Conservation (phyloP, 2,113 vertebrate species). For the Ovibos moschatus region DNA sequence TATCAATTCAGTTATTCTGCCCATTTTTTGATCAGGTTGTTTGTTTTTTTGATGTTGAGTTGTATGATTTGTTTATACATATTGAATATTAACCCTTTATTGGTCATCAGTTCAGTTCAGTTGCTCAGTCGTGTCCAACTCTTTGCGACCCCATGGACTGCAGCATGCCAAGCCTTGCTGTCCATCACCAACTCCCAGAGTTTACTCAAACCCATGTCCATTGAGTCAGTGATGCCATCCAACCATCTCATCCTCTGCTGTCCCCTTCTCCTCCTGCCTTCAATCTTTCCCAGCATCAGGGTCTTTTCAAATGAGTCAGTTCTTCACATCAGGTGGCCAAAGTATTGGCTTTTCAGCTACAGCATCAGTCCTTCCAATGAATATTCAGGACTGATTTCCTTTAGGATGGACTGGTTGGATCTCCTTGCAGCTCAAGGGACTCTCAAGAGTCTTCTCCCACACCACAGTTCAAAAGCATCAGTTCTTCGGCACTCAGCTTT, state of each 20-base stretch:
- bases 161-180: neutral
- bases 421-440: neutral
- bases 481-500: fast-evolving
- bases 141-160: neutral
- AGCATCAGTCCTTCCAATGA: neutral
- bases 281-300: neutral
- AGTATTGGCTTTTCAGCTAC: fast-evolving
- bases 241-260: neutral
- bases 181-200: neutral
- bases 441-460: neutral
- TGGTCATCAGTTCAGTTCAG: neutral
- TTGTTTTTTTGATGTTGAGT: neutral
- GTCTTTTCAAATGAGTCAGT: neutral
- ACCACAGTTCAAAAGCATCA: neutral
- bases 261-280: neutral
- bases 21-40: neutral
- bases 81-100: neutral
- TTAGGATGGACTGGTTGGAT: neutral
- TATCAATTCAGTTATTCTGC: neutral
- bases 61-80: neutral
- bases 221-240: neutral
- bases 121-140: fast-evolving
- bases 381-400: neutral
- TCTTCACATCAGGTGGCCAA: neutral
- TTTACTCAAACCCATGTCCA: neutral